These are phyloP conservation scores for Heliconius ethilla DNA, from an alignment of 2,888 invertebrate genomes.

Conservation along the genomic window DNA sequence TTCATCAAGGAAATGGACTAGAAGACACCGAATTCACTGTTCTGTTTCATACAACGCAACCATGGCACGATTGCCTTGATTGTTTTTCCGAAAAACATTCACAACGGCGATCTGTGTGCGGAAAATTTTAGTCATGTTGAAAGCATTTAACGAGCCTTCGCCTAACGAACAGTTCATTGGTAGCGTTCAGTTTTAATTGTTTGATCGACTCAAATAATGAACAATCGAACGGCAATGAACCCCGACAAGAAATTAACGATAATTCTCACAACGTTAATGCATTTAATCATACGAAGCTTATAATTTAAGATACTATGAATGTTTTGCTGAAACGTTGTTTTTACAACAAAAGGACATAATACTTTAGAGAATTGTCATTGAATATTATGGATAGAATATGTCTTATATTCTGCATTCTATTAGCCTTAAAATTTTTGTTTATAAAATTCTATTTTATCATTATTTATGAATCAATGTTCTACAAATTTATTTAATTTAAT, in stretches of 20 bases:
- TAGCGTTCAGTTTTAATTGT: slow-evolving; percentile 53
- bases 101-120: slow-evolving; percentile 10
- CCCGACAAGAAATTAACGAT: slow-evolving; percentile 55
- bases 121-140: slow-evolving; percentile 31
- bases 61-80: slow-evolving; percentile 34
- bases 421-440: too few relatives aligned
- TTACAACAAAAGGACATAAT: not conserved
- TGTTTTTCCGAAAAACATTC: slow-evolving; percentile 35
- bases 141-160: slow-evolving; percentile 32
- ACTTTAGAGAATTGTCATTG: not conserved
- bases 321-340: not conserved
- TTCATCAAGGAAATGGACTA: slow-evolving; percentile 79
- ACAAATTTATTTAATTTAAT: too few relatives aligned
- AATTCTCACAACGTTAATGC: slow-evolving; percentile 51
- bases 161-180: slow-evolving; percentile 45
- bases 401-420: too few relatives aligned
- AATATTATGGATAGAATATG: too few relatives aligned
- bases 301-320: slow-evolving; percentile 53
- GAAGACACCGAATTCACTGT: slow-evolving; percentile 66
- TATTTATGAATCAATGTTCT: too few relatives aligned
- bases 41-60: slow-evolving; percentile 38
- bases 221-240: slow-evolving; percentile 60
- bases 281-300: slow-evolving; percentile 37
- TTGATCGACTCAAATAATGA: slow-evolving; percentile 54
- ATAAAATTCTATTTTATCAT: too few relatives aligned